These are phyloP conservation scores for Tolmerus cingulatus DNA, from an alignment of 2,888 invertebrate species.

Conservation along the genomic window DNA sequence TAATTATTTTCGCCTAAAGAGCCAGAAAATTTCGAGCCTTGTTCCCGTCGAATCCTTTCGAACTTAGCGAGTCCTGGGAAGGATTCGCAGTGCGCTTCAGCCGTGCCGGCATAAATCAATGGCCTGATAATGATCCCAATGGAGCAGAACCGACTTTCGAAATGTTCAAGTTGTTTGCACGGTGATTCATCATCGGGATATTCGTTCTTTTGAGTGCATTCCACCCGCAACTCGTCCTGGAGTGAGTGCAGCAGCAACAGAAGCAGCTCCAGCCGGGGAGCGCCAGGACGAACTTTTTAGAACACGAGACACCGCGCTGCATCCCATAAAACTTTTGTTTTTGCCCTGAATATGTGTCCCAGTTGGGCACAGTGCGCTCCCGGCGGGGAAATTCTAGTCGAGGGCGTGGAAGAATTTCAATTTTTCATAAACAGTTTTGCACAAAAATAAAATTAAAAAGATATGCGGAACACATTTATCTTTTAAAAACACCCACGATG, in stretches of 20 bases:
- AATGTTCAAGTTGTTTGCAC: not conserved
- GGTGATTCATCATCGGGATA: not conserved
- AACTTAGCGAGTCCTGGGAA: not conserved
- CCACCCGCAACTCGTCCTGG: not conserved
- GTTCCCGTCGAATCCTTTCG: not conserved
- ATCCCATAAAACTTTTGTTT: not conserved
- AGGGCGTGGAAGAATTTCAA: not conserved
- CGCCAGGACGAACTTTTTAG: not conserved
- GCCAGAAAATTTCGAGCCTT: not conserved
- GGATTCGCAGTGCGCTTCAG: not conserved
- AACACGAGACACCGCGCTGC: not conserved
- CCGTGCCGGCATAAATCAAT: not conserved
- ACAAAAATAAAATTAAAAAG: not conserved
- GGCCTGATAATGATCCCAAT: not conserved
- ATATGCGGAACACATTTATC: not conserved
- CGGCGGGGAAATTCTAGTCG: not conserved
- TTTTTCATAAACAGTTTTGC: not conserved
- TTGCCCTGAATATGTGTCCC: not conserved
- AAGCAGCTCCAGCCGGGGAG: not conserved
- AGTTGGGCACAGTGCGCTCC: not conserved
- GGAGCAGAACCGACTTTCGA: not conserved
- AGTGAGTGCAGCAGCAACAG: not conserved
- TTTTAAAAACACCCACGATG: not conserved
- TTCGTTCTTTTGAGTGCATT: not conserved
- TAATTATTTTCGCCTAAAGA: not conserved